phyloP scores from a whole-genome alignment of 2,888 invertebrate species.

The Leucozona laternaria region DNA sequence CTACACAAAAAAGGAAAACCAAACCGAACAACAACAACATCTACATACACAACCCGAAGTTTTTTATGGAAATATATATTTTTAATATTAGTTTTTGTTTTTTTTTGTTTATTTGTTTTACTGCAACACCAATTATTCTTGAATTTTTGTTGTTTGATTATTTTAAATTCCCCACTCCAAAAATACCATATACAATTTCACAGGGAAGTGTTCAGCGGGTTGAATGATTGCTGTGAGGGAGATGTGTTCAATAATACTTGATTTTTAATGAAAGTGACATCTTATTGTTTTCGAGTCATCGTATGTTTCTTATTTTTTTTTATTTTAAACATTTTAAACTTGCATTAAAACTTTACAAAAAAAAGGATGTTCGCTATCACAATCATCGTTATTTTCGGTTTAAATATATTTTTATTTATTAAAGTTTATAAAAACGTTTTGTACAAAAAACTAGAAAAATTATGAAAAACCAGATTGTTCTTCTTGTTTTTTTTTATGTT shows the following conservation, averaged over 20 bases:
- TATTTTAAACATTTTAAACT: conserved; percentile 19
- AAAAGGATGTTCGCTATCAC: conserved; percentile 63
- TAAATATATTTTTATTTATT: not conserved
- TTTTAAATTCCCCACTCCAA: not conserved
- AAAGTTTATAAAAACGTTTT: conserved; percentile 68
- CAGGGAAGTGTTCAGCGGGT: conserved; percentile 17
- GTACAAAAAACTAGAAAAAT: conserved; percentile 63
- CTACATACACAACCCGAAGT: conserved; percentile 37
- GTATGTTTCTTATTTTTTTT: conserved; percentile 16
- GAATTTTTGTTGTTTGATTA: not conserved
- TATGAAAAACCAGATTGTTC: conserved; percentile 49
- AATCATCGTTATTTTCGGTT: conserved; percentile 50
- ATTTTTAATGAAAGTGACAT: conserved; percentile 58
- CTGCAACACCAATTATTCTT: not conserved
- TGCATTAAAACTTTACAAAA: conserved; percentile 9
- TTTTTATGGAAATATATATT: conserved; percentile 13
- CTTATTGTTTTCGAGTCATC: conserved; percentile 61
- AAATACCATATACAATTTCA: not conserved
- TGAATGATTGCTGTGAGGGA: conserved; percentile 2
- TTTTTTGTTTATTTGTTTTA: not conserved
- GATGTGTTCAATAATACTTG: conserved; percentile 45
- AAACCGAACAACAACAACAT: conserved; percentile 23
- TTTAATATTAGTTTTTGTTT: not conserved
- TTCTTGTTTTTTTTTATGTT: conserved; percentile 42
- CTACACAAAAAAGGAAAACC: conserved; percentile 1